These are phyloP conservation scores for Neogobius melanostomus DNA, from an alignment of 2,113 vertebrate species.

Conservation along the genomic window DNA sequence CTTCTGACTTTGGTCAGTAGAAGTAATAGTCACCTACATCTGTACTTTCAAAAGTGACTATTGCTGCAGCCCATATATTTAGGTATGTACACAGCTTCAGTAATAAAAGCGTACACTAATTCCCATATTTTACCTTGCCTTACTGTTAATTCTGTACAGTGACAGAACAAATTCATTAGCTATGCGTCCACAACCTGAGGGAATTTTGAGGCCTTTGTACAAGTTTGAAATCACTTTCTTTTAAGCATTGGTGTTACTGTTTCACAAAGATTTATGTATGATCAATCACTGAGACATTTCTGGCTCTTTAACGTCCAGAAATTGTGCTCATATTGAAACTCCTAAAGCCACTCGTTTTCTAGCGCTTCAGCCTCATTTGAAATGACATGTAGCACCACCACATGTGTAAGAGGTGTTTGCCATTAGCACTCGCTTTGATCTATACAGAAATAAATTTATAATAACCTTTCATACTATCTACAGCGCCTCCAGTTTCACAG, in stretches of 20 bases:
- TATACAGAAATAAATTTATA: slow-evolving; percentile 77
- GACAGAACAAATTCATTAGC: too few relatives aligned
- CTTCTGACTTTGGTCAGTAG: too few relatives aligned
- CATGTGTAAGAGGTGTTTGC: slow-evolving; percentile 52
- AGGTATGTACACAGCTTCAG: too few relatives aligned
- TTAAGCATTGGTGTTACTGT: not conserved
- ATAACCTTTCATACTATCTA: slow-evolving; percentile 74
- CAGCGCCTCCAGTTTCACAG: slow-evolving; percentile 82
- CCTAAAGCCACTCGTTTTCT: slow-evolving; percentile 22
- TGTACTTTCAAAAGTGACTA: too few relatives aligned
- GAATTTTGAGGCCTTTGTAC: not conserved
- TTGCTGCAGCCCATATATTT: too few relatives aligned
- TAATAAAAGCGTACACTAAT: too few relatives aligned
- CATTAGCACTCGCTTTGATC: slow-evolving; percentile 71
- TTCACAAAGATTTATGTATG: not conserved
- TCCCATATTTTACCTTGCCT: too few relatives aligned
- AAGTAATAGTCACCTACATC: too few relatives aligned
- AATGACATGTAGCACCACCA: slow-evolving; percentile 54
- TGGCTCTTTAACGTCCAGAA: slow-evolving; percentile 42
- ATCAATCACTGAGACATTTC: slow-evolving; percentile 19
- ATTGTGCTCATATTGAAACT: slow-evolving; percentile 5
- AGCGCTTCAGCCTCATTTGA: slow-evolving; percentile 40
- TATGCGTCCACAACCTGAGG: too few relatives aligned
- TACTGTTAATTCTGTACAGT: too few relatives aligned
- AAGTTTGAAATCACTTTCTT: not conserved